A percentile compares a stretch with the other conserved stretches of the same genome.
phyloP scores from a whole-genome alignment of 2,888 invertebrate species.

The Calameuta pallipes region DNA sequence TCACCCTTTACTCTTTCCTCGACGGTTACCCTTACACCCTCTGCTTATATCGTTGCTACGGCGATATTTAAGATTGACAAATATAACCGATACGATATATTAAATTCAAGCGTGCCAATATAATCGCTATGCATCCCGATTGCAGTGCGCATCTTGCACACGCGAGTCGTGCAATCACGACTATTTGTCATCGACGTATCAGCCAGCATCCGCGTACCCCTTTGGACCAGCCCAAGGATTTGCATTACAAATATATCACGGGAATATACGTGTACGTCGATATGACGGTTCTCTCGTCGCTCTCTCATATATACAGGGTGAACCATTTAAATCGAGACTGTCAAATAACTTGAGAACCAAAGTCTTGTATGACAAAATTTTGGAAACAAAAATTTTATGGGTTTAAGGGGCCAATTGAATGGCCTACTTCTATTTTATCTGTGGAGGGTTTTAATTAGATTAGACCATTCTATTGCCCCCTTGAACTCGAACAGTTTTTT shows the following conservation, averaged over 20 bases:
- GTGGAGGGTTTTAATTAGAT: no score
- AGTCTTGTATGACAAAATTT: no score
- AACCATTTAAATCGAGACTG: no score
- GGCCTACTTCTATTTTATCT: no score
- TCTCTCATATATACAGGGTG: background rate
- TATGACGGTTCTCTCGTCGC: conserved; percentile 39
- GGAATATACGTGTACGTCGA: conserved; percentile 47
- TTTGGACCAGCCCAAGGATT: conserved; percentile 48
- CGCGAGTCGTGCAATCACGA: conserved; percentile 31
- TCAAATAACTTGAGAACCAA: no score
- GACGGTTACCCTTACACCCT: background rate
- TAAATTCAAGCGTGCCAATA: background rate
- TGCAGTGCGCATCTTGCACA: background rate
- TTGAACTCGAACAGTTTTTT: no score
- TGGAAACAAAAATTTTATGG: no score
- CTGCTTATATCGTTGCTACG: background rate
- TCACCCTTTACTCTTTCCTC: background rate
- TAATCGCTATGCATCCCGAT: background rate
- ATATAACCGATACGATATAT: background rate
- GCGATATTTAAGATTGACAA: background rate
- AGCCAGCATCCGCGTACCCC: conserved; percentile 15
- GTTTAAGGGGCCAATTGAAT: no score
- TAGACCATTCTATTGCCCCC: no score
- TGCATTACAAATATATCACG: conserved; percentile 59
- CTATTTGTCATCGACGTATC: conserved; percentile 54